Conservation (phyloP, 1,140 invertebrate species). For the Aculops lycopersici region DNA sequence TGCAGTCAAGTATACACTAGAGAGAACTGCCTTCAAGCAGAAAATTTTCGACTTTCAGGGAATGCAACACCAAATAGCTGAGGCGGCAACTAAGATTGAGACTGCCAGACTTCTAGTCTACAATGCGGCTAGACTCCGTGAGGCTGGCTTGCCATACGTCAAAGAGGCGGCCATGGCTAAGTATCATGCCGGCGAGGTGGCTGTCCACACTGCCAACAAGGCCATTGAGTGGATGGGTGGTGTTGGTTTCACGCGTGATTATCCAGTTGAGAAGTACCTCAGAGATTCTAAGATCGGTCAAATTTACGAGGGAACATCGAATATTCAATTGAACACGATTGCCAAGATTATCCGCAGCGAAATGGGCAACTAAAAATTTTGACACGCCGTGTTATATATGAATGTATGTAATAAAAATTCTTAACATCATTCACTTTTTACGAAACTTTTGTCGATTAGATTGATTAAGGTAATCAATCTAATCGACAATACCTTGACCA, state of each 20-base stretch:
- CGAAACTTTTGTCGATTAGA: too few relatives aligned
- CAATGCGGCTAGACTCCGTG: conserved; percentile 35
- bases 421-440: too few relatives aligned
- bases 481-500: too few relatives aligned
- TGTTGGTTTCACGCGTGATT: conserved; percentile 20
- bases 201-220: neutral
- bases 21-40: conserved; percentile 68
- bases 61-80: conserved; percentile 1
- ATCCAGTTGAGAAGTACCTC: conserved; percentile 51
- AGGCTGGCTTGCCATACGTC: neutral
- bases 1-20: conserved; percentile 61
- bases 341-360: conserved; percentile 46
- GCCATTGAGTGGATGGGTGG: conserved; percentile 9
- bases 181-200: conserved; percentile 5
- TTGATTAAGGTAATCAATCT: too few relatives aligned
- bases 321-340: conserved; percentile 87
- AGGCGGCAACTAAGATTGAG: conserved; percentile 57
- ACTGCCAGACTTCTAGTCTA: conserved; percentile 55
- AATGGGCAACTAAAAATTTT: too few relatives aligned
- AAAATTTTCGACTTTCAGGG: conserved; percentile 40
- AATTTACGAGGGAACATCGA: conserved; percentile 92
- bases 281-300: conserved; percentile 47
- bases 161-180: conserved; percentile 9
- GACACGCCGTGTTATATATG: too few relatives aligned
- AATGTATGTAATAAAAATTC: too few relatives aligned